Evolutionary conservation across 2,888 invertebrate genomes (phyloP).

Genomic region (Cremastinae sp.): DNA sequence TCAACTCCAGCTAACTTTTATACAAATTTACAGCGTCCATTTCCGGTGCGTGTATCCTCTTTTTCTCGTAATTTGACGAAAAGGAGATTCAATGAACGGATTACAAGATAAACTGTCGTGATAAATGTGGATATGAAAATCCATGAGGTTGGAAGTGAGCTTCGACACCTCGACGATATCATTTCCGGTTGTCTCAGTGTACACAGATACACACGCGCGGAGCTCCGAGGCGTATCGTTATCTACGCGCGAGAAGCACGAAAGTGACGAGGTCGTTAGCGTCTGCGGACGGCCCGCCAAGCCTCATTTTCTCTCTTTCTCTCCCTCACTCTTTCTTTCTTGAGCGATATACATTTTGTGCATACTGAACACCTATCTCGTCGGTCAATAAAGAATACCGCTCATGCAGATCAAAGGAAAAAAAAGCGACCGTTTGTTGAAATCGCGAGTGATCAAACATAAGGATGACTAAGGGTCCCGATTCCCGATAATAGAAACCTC

Average conservation of each 20-base stretch:
- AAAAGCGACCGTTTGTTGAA: conserved; percentile 36
- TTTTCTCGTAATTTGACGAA: neutral
- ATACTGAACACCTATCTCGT: conserved; percentile 49
- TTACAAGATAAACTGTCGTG: conserved; percentile 11
- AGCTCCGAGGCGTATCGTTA: conserved; percentile 57
- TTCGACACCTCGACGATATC: conserved; percentile 46
- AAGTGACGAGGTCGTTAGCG: conserved; percentile 35
- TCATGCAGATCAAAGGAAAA: conserved; percentile 49
- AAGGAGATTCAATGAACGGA: neutral
- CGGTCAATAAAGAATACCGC: conserved; percentile 50
- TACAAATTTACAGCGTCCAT: too few species aligned
- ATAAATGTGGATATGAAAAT: conserved; percentile 33
- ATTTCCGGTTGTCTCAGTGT: conserved; percentile 69
- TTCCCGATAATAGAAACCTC: conserved; percentile 34
- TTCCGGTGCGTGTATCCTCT: neutral
- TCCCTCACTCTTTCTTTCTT: too few species aligned
- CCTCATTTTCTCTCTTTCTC: conserved; percentile 76
- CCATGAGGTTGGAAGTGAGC: conserved; percentile 21
- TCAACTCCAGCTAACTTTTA: too few species aligned
- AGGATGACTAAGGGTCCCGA: conserved; percentile 43
- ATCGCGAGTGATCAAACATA: conserved; percentile 47
- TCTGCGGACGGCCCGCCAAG: conserved; percentile 69
- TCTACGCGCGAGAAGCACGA: conserved; percentile 58
- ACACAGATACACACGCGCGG: conserved; percentile 33
- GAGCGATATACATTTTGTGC: conserved; percentile 71